Conservation (phyloP, 1,140 invertebrate genomes). For the Formica selysi region DNA sequence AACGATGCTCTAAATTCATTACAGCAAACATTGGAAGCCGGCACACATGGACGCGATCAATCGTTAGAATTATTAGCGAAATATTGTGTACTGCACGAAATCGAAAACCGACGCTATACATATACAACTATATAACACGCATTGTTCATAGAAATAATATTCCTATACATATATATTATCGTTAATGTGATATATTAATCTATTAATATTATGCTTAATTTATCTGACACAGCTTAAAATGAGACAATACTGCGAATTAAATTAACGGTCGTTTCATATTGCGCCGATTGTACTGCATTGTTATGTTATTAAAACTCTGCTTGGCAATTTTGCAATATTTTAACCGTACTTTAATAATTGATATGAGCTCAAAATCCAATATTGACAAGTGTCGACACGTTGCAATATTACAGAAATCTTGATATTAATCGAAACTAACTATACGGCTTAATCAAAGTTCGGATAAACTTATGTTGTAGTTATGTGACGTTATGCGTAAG, state of each 20-base stretch:
- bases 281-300: not conserved
- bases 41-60: slow-evolving; percentile 61
- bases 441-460: slow-evolving; percentile 74
- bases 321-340: not conserved
- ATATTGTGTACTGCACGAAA: slow-evolving; percentile 66
- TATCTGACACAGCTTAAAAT: slow-evolving; percentile 4
- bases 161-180: not conserved
- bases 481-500: slow-evolving; percentile 65
- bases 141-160: slow-evolving; percentile 37
- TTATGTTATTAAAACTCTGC: not conserved
- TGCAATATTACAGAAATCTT: slow-evolving; percentile 52
- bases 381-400: not conserved
- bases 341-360: not conserved
- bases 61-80: slow-evolving; percentile 74
- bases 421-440: slow-evolving; percentile 75
- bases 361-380: not conserved
- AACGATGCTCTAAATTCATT: slow-evolving; percentile 78
- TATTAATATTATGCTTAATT: slow-evolving; percentile 31
- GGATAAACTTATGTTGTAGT: slow-evolving; percentile 67
- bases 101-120: not conserved
- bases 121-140: not conserved
- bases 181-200: slow-evolving; percentile 2
- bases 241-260: not conserved
- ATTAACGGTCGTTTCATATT: not conserved
- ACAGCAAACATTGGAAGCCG: slow-evolving; percentile 69